Percentiles rank a stretch among this genome's conserved stretches.
phyloP scores from a whole-genome alignment of 2,888 invertebrate genomes.

The Hartigia nigra region DNA sequence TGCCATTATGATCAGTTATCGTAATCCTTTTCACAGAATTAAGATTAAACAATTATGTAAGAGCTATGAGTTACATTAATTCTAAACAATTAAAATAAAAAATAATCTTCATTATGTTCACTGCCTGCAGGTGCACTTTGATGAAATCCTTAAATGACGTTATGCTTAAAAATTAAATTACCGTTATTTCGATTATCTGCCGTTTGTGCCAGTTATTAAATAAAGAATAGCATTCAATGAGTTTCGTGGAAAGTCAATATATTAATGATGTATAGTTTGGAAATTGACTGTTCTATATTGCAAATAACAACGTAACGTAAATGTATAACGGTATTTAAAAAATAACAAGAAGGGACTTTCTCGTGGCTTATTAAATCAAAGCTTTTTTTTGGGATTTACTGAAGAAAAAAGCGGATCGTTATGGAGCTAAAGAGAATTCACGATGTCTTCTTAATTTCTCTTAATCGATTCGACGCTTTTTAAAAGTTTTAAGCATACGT shows the following conservation, averaged over 20 bases:
- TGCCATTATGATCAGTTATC: neutral
- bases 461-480: neutral
- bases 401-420: neutral
- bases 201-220: neutral
- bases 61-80: neutral
- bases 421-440: neutral
- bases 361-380: neutral
- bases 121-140: neutral
- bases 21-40: neutral
- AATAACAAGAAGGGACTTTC: neutral
- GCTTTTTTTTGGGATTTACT: neutral
- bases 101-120: neutral
- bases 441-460: neutral
- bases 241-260: neutral
- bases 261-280: neutral
- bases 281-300: neutral
- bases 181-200: neutral
- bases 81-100: neutral
- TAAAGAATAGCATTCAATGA: neutral
- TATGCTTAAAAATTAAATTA: neutral
- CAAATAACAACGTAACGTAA: neutral
- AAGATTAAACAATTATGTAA: neutral
- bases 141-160: neutral
- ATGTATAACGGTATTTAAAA: neutral
- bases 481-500: neutral